Evolutionary conservation across 1,140 invertebrate genomes (phyloP), one percentile per base, ranked within the genome.

Genomic region (Propsilocerus akamusi): DNA sequence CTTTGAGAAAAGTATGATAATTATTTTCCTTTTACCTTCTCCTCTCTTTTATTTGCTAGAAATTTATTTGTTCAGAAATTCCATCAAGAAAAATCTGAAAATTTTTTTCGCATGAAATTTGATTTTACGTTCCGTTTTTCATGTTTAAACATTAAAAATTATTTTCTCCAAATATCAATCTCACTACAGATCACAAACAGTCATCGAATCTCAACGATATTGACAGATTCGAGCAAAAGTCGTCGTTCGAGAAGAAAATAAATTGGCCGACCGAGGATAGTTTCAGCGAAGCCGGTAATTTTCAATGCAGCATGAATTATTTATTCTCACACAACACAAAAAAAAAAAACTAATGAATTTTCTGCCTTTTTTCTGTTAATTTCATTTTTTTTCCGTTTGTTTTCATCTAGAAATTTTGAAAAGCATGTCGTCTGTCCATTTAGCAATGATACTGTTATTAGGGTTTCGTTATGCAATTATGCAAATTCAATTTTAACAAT

Each of bases 181-280:
- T 46, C 34, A 11, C 56, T 61, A 59, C 67, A 79, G 77, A 75
- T 59, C 72, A 69, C 46, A 79, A 80, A 61, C 76, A 76, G 52
- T 73, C 75, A 62, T 79, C 77, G 37, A 80, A 79, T 59, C 60
- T 82, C 47, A 80, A 80, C 57, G 78, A 81, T 60, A 76, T 81
- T 52, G 77, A 73, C 52, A 81, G 78, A 62, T 80, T 76, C 5
- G 77, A 81, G 57, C 77, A 79, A 57, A 80, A 80, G 58, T 76
- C 76, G n/a, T 64, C 61, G 53, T n/a, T n/a, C n/a, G 61, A 41
- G 11, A 41, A 41, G 34, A 20, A 41, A 6, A 11, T 30, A n/a
- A 41, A 17, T 41, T 41, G 34, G 34, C 34, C 34, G 22, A 41
- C 22, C 10, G 34, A 41, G 22, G 34, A 41, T 8, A 10, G 28